Percentiles rank a stretch among this genome's conserved stretches.
Conservation (phyloP, 2,888 invertebrate species). For the Seladonia tumulorum region DNA sequence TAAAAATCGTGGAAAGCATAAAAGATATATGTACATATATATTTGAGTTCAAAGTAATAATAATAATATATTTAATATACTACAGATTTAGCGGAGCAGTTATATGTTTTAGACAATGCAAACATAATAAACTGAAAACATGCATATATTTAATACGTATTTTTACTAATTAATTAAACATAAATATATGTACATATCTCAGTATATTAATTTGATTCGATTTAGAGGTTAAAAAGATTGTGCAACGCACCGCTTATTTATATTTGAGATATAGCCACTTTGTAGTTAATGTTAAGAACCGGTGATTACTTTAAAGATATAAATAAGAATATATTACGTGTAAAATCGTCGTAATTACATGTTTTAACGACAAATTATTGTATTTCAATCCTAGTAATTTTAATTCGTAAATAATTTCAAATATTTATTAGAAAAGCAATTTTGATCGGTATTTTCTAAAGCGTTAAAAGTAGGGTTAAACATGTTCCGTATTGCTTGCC, state of each 20-base stretch:
- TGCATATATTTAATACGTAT: neutral
- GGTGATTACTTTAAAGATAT: conserved; percentile 21
- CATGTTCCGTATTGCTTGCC: conserved; percentile 79
- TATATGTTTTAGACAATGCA: too few relatives aligned
- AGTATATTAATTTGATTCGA: neutral
- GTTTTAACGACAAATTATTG: conserved; percentile 12
- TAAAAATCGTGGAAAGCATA: too few relatives aligned
- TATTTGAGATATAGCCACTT: neutral
- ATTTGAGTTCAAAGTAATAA: too few relatives aligned
- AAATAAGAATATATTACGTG: conserved; percentile 5
- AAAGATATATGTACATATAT: too few relatives aligned
- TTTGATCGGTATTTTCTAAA: conserved; percentile 6
- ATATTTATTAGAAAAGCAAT: neutral
- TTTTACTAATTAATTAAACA: neutral
- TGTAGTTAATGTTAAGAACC: conserved; percentile 35
- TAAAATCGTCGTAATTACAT: conserved; percentile 20
- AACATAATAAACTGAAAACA: too few relatives aligned
- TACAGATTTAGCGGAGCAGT: too few relatives aligned
- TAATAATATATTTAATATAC: too few relatives aligned
- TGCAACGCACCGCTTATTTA: neutral
- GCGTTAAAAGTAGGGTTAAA: conserved; percentile 55
- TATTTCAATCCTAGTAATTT: neutral
- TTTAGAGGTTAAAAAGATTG: neutral
- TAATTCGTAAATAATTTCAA: neutral
- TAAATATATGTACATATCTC: neutral